Evolutionary conservation across 2,888 invertebrate genomes (phyloP), one percentile per base, ranked within the genome.

Genomic region (Amphipyra berbera): DNA sequence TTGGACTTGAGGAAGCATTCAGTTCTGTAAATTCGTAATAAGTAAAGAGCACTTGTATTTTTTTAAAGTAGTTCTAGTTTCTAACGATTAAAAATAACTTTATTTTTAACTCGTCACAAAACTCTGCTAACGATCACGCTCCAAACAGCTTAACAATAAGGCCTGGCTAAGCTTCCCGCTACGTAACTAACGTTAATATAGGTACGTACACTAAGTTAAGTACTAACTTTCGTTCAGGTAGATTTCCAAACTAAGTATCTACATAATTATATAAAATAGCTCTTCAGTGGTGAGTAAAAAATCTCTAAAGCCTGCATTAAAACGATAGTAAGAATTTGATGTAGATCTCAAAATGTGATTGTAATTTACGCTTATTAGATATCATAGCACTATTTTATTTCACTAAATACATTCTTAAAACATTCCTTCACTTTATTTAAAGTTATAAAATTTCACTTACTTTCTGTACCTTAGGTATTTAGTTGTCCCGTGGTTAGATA

Each of bases 121-220:
- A 57, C 74, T 77, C 73, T 71, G 85, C 84, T 84, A 81, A 68
- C 50, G 38, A 72, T 53, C 89, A 88, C 87, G 88, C 88, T 86
- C 81, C 67, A 74, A 75, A 73, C 79, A 78, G 86, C 86, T 83
- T 84, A 84, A 82, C 82, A 73, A 63, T 50, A 78, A 71, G 74
- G 81, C 81, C 78, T 84, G 79, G 87, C 84, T 79, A 79, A 85
- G 90, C 90, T 89, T 90, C 55, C 80, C 65, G 84, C 85, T 79
- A 78, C 76, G 54, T 64, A 47, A 54, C 52, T 65, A 62, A 69
- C 57, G 49, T 57, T 57, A 55, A 73, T 57, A 55, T 76, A 66
- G 77, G 74, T 76, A 79, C 54, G 66, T 81, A 63, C 3, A 21
- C 1, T 21, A 21, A 21, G 21, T 21, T 60, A n/a, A n/a, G n/a